Evolutionary conservation across 2,888 invertebrate species (phyloP), one percentile per base, ranked within the genome.

Genomic region (Gryllus longicercus): DNA sequence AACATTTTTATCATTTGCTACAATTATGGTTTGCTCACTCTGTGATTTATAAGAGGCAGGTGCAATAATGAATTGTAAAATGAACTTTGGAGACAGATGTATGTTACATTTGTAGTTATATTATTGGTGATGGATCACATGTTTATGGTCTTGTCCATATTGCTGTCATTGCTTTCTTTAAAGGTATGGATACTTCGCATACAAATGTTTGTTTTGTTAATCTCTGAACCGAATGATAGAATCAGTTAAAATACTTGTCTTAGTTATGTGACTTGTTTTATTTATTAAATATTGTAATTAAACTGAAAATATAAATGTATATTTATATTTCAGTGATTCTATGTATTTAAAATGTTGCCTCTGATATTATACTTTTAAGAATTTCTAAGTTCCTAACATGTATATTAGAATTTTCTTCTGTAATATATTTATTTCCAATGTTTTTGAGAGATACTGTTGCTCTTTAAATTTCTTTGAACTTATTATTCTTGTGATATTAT

Each of bases 381-480:
- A 78, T 18, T 18, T 76, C n/a, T 76, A 76, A 76, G 18, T 14
- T 76, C 74, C n/a, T 38, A 38, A 25, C 38, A 25, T n/a, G 38
- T 38, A 76, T 76, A n/a, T 14, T 76, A 25, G 76, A 23, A 23
- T 76, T 76, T 76, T 18, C 76, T 8, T 76, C 76, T 76, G 23
- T 14, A 76, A 76, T 23, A 76, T 18, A 25, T n/a, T 74, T 74
- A n/a, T 8, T 21, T 76, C 38, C n/a, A 21, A 76, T 25, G 16
- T 38, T 38, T 38, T 38, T 38, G 38, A 38, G 38, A 38, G 38
- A 8, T 51, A 50, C 49, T 80, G 38, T 14, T 63, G 12, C 21
- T n/a, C 14, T 78, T 21, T 25, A 63, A 63, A 25, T 25, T 74
- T 51, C 74, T 74, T 74, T 74, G 21, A 74, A 38, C 38, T 38